Conservation (phyloP, 2,113 vertebrate genomes). For the zebrafish (Danio rerio) region GRCz12tu NC_133196.1:35952001-35952500, state of each 20-base stretch:
- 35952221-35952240: no score
- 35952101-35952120: no score
- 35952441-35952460: constrained; percentile 48
- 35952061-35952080: no score
- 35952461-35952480: constrained; percentile 28
- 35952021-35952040: no score
- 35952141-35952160: no score
- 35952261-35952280: neutral
- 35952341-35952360: neutral
- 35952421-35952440: constrained; percentile 25
- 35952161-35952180: no score
- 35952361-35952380: constrained; percentile 17
- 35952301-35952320: neutral
- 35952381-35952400: constrained; percentile 49
- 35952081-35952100: no score
- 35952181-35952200: no score
- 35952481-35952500: constrained; percentile 46
- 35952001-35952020: no score
- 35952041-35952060: no score
- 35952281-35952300: neutral
- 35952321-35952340: constrained; percentile 15
- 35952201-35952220: no score
- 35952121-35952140: no score
- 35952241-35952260: neutral
- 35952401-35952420: constrained; percentile 38